These are phyloP conservation scores for Dyspetes luteomarginatus DNA, from an alignment of 2,888 invertebrate genomes.

Conservation along the genomic window DNA sequence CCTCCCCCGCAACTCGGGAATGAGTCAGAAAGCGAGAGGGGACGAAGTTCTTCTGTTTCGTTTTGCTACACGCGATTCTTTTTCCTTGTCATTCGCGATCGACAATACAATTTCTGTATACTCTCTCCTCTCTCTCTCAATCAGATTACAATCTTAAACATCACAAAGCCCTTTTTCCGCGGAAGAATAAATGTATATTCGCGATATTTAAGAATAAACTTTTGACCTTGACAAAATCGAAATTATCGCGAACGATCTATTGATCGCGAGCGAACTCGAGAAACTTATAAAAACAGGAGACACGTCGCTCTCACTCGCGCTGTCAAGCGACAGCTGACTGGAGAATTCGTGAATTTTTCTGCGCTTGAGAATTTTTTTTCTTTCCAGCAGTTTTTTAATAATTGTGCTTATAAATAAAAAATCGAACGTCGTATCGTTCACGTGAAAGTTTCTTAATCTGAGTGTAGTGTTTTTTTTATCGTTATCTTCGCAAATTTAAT, in stretches of 20 bases:
- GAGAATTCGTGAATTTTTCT: background rate
- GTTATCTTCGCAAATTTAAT: background rate
- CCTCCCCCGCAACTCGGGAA: background rate
- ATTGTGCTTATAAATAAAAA: background rate
- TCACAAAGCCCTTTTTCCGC: background rate
- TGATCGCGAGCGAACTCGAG: constrained; percentile 13
- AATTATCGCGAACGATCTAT: constrained; percentile 34
- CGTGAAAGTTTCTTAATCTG: background rate
- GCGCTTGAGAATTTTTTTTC: background rate
- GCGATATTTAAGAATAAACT: background rate
- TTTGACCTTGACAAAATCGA: constrained; percentile 14
- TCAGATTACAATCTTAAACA: background rate
- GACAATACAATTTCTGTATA: background rate
- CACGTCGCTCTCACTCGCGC: background rate
- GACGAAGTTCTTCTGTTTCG: background rate
- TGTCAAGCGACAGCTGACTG: constrained; percentile 24
- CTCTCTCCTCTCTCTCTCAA: too few relatives aligned
- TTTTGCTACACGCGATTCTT: background rate
- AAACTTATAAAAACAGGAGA: too few relatives aligned
- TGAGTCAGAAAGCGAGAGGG: background rate
- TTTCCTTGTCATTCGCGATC: constrained; percentile 2
- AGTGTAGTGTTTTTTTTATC: background rate
- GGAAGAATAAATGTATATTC: constrained; percentile 4
- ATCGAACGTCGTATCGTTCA: background rate
- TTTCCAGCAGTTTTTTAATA: too few relatives aligned